Base-by-base conservation (phyloP, 23 tunicate species). In the Aplidium turbinatum region DNA sequence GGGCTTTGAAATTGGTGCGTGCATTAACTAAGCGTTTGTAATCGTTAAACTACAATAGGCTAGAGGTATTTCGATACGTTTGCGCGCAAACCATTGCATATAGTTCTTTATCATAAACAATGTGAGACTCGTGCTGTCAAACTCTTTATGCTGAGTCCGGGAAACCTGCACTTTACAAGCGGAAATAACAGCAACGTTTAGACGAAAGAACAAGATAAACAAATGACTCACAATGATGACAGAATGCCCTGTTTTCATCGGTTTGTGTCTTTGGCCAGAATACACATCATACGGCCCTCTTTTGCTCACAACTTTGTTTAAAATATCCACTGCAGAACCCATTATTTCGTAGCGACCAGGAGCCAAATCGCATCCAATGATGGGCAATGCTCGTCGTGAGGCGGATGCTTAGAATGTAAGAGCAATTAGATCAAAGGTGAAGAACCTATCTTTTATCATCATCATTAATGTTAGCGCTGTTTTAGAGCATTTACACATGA, bases 281-380 rank as follows among this genome's bases (percentile, higher is more conserved):
- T 78, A 88, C 27, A 84, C 74, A 75, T 95, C 99, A 52, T 88
- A 95, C 4, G 99, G 99, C 2, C 99, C 99, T 35, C 96, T 73
- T 63, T 85, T 84, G 76, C 96, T 89, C 31, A 89, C 96, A 4
- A 83, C 76, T 71, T 92, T 77, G 73, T 65, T 74, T 26, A 78
- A 63, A 31, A 95, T 95, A 71, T 84, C 71, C 1, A 87, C 83
- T 9, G 77, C 73, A 45, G 77, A 91, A 64, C 77, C 72, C n/a
- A 26, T 42, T 27, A 68, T 73, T 31, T 89, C 80, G 74, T 95
- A 95, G 1, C 83, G 54, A 19, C 96, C 96, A 22, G 99, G 99
- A 51, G 96, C 92, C 51, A 95, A 29, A 70, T 89, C 79, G 35
- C 86, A 78, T 7, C 97, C 97, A 30, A 74, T 71, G 38, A 53